Conservation (phyloP, 1,140 invertebrate genomes). For the Marisa cornuarietis region DNA sequence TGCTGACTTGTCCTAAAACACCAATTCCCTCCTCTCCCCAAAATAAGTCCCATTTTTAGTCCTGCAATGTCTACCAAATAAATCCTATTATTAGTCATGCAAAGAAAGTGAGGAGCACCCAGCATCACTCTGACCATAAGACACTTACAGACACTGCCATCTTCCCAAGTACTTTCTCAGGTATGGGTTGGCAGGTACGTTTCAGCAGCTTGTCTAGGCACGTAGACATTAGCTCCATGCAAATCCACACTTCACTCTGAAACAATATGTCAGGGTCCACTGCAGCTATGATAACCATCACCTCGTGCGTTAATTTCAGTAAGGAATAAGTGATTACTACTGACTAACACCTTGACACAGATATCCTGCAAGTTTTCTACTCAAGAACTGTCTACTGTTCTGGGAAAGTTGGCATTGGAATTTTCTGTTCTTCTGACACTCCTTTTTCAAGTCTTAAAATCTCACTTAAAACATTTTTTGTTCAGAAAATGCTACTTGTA, state of each 20-base stretch:
- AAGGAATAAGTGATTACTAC: no score
- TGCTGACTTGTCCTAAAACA: no score
- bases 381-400: no score
- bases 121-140: background rate
- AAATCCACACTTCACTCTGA: constrained; percentile 96
- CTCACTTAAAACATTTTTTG: no score
- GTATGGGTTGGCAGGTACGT: constrained; percentile 85
- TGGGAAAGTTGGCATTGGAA: no score
- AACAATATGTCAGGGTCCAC: background rate
- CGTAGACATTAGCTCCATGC: constrained; percentile 99
- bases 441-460: no score
- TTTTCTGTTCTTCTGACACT: no score
- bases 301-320: background rate
- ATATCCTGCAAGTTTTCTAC: no score
- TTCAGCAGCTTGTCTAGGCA: constrained; percentile 97
- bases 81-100: background rate
- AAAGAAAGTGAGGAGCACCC: background rate
- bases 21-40: no score
- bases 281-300: background rate
- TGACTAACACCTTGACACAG: no score
- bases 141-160: constrained; percentile 90
- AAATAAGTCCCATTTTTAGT: no score
- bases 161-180: constrained; percentile 95
- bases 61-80: background rate
- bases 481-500: no score